Conservation (phyloP, 2,888 invertebrate species). For the Volucella bombylans region DNA sequence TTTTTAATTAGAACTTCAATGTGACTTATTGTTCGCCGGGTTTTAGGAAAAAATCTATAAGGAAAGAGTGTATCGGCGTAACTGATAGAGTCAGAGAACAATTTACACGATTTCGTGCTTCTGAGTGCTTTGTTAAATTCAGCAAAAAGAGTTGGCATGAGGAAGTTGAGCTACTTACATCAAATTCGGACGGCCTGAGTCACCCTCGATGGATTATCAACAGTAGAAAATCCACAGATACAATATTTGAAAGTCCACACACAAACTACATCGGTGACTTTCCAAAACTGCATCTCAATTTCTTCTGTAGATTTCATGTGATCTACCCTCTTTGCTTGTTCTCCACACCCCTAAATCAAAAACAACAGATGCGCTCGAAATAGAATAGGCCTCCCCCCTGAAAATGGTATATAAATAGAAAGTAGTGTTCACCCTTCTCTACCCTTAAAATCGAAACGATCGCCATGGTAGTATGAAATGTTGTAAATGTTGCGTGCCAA, state of each 20-base stretch:
- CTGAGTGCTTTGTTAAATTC: too few relatives aligned
- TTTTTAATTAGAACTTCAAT: slow-evolving; percentile 3
- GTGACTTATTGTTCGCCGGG: slow-evolving; percentile 22
- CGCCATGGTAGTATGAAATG: slow-evolving; percentile 17
- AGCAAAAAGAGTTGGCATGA: too few relatives aligned
- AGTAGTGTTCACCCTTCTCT: slow-evolving; percentile 68
- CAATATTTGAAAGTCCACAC: background rate
- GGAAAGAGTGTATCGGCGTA: too few relatives aligned
- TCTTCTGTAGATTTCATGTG: background rate
- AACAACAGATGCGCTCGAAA: slow-evolving; percentile 56
- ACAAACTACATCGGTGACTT: slow-evolving; percentile 35
- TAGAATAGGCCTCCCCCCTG: slow-evolving; percentile 42
- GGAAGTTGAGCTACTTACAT: too few relatives aligned
- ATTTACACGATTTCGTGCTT: too few relatives aligned
- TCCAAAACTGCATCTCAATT: background rate
- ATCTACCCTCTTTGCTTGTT: slow-evolving; percentile 23
- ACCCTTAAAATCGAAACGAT: slow-evolving; percentile 30
- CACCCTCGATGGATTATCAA: too few relatives aligned
- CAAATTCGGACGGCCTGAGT: too few relatives aligned
- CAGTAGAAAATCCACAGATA: background rate
- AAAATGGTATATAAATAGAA: slow-evolving; percentile 64
- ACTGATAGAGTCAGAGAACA: too few relatives aligned
- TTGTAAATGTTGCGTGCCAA: slow-evolving; percentile 64
- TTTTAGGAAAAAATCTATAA: too few relatives aligned
- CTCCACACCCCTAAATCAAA: slow-evolving; percentile 55